Evolutionary conservation across 2,113 vertebrate genomes (phyloP), one percentile per base, ranked within the genome.

Genomic region (Triplophysa rosa): DNA sequence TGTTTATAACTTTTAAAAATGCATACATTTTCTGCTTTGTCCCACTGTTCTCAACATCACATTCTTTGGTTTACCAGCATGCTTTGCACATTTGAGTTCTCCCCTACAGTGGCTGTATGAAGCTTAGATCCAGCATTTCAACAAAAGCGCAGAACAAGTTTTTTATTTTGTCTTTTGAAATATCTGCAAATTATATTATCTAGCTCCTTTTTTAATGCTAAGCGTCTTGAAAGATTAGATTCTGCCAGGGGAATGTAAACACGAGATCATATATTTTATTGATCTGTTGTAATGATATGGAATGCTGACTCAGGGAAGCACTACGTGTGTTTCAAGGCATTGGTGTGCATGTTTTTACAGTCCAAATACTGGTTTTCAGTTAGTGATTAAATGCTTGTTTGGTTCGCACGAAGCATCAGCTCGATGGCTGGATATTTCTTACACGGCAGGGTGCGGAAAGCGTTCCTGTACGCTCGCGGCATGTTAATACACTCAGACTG

Each of bases 351-450:
- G 14, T 47, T 47, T 23, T 26, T 47, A 74, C 1, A 14, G 40
- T 63, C 16, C 14, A 26, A 40, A 62, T 26, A 37, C 24, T 47
- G 58, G 21, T 29, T 14, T 74, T 17, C 24, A 40, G 23, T 42
- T 16, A 45, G 21, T 74, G 26, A 63, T 74, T 62, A 74, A 74
- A 74, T 63, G 58, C 23, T 62, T 62, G 71, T 62, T 63, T 74
- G 58, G 21, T 47, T 74, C 47, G 58, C 56, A 62, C 16, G 40
- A 74, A 47, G 8, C 11, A 12, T 45, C 40, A 47, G 71, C 70
- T 45, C 37, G 1, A 54, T 71, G 49, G 56, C 37, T 74, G 37
- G 72, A 74, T 63, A 63, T 74, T 63, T 63, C 56, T 8, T 47
- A 63, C 72, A 74, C 40, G 24, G 37, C 16, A 62, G 37, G 58